Evolutionary conservation across 2,888 invertebrate species (phyloP), one percentile per base, ranked within the genome.

Genomic region (Nineta flava): DNA sequence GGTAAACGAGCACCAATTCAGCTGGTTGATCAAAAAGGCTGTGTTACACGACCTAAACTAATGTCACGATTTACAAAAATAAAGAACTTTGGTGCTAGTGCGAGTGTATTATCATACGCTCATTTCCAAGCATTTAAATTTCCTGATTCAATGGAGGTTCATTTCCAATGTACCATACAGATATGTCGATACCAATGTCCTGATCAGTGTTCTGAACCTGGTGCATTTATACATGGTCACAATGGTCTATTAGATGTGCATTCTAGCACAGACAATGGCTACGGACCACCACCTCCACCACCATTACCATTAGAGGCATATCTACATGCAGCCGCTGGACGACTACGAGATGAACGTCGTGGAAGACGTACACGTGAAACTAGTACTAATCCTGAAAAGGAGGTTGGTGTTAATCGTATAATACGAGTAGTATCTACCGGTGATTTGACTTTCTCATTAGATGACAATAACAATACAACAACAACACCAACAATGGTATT

Each of bases 101-200:
- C 93, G 6, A 90, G 90, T 9, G 91, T 93, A 0, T 70, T 93
- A 1, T 88, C 90, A 0, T 93, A 92, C 62, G 91, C 92, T 0
- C 88, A 91, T 65, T 92, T 92, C 78, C 91, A 92, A 69, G 93
- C 93, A 0, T 93, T 93, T 68, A 93, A 93, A 63, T 93, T 93
- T 72, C 93, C 93, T 1, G 93, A 93, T 62, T 91, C 91, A 1
- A 93, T 93, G 92, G 92, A 93, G 64, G 93, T 93, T 0, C 92
- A 93, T 65, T 93, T 93, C 74, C 91, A 92, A 65, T 93, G 92
- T 64, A 92, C 92, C 31, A 92, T 93, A 54, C 92, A 93, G 65
- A 92, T 93, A 59, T 93, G 93, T 65, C 76, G 92, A 57, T 88
- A 90, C 61, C 86, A 90, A 59, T 93, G 93, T 60, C 93, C 93